These are phyloP conservation scores for Pleuronectes platessa DNA, from an alignment of 2,113 vertebrate genomes.

Conservation along the genomic window DNA sequence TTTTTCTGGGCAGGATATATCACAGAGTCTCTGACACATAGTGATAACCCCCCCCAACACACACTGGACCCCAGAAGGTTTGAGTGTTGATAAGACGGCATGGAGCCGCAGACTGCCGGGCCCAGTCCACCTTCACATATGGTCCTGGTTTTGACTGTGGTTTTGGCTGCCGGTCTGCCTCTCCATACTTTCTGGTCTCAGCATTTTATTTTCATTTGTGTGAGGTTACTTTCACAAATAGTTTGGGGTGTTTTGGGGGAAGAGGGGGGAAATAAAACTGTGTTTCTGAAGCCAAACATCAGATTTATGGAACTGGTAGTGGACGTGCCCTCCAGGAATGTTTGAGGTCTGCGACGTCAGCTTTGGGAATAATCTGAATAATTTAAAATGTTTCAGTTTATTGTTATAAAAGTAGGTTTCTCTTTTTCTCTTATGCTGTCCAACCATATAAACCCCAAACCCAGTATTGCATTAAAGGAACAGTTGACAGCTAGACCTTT, in stretches of 20 bases:
- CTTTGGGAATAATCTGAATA: conserved; percentile 7
- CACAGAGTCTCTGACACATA: conserved; percentile 29
- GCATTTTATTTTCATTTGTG: conserved; percentile 61
- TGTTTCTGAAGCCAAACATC: conserved; percentile 1
- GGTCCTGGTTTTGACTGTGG: conserved; percentile 65
- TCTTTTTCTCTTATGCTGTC: neutral
- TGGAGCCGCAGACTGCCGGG: conserved; percentile 23
- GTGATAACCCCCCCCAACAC: neutral
- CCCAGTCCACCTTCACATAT: conserved; percentile 54
- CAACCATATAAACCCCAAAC: neutral
- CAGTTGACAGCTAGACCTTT: neutral
- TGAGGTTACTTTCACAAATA: conserved; percentile 45
- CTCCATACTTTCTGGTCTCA: conserved; percentile 49
- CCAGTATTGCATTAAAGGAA: neutral
- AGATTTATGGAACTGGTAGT: neutral
- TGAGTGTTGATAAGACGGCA: conserved; percentile 48
- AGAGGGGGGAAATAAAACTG: neutral
- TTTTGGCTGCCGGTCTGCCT: conserved; percentile 51
- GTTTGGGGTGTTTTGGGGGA: conserved; percentile 34
- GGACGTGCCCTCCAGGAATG: neutral
- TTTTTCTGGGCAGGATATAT: conserved; percentile 26
- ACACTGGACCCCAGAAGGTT: conserved; percentile 11
- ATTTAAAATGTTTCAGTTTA: neutral
- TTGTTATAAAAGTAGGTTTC: neutral
- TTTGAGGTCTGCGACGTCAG: neutral